These are phyloP conservation scores for Toxonevra muliebris DNA, from an alignment of 2,888 invertebrate species.

Conservation along the genomic window DNA sequence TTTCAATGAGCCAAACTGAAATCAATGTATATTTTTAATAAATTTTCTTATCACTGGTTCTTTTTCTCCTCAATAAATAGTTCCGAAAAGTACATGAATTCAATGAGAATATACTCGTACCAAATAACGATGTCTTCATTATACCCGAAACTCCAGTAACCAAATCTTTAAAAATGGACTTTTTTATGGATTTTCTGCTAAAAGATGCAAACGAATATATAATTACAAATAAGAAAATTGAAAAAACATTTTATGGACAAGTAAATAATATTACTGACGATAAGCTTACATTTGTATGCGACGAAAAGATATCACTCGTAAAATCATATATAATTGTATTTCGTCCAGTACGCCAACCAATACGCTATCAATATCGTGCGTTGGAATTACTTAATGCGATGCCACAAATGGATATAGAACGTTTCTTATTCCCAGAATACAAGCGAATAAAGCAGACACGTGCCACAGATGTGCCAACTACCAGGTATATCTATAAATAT, in stretches of 20 bases:
- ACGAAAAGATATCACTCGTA: constrained; percentile 34
- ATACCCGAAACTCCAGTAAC: constrained; percentile 11
- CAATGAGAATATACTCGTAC: constrained; percentile 15
- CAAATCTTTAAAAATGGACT: constrained; percentile 4
- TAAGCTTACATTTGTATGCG: constrained; percentile 28
- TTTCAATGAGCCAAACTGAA: too few species aligned
- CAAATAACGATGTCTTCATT: constrained; percentile 11
- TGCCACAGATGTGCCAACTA: background rate
- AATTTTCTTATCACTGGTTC: too few species aligned
- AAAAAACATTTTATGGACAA: constrained; percentile 35
- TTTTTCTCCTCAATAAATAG: too few species aligned
- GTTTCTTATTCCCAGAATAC: constrained; percentile 17
- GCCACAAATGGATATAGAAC: background rate
- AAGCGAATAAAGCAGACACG: too few species aligned
- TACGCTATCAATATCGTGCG: constrained; percentile 57
- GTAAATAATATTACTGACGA: too few species aligned
- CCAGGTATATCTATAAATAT: too few species aligned
- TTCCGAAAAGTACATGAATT: too few species aligned
- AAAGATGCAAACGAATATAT: background rate
- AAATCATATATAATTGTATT: constrained; percentile 48
- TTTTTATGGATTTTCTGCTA: constrained; percentile 7
- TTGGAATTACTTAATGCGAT: constrained; percentile 41
- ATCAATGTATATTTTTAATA: too few species aligned
- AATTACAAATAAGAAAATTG: background rate
- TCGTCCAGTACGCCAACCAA: constrained; percentile 49